Evolutionary conservation across 2,888 invertebrate species (phyloP).

Genomic region (Drosophila melanosoma): DNA sequence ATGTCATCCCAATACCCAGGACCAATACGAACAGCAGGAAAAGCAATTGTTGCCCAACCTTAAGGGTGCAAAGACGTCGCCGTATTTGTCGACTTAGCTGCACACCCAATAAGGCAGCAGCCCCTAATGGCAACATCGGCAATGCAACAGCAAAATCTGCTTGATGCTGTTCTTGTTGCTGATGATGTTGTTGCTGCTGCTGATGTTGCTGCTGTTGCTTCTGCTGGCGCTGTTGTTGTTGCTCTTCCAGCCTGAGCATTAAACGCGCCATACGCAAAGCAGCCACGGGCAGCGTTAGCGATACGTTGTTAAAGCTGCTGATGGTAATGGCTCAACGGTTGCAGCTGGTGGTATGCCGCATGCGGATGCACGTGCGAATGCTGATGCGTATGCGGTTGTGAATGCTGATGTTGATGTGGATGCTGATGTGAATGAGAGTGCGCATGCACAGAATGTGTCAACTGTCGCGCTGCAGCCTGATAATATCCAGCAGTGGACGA

Average conservation of each 20-base stretch:
- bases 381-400: conserved; percentile 40
- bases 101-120: conserved; percentile 21
- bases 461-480: conserved; percentile 36
- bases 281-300: conserved; percentile 37
- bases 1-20: conserved; percentile 18
- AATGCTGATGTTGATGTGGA: conserved; percentile 31
- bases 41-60: conserved; percentile 8
- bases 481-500: conserved; percentile 44
- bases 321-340: conserved; percentile 72
- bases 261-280: conserved; percentile 44
- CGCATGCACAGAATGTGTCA: conserved; percentile 47
- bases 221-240: conserved; percentile 4
- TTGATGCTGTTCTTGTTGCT: not conserved
- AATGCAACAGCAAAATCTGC: conserved; percentile 7
- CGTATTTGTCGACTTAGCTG: conserved; percentile 3
- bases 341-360: conserved; percentile 55
- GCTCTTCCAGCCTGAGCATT: conserved; percentile 12
- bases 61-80: conserved; percentile 8
- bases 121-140: not conserved
- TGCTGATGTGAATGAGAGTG: conserved; percentile 44
- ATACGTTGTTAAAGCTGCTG: conserved; percentile 78
- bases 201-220: not conserved
- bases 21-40: conserved; percentile 13
- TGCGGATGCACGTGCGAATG: conserved; percentile 47
- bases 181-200: not conserved